phyloP scores from a whole-genome alignment of 2,888 invertebrate genomes.

The Troides oblongomaculatus region DNA sequence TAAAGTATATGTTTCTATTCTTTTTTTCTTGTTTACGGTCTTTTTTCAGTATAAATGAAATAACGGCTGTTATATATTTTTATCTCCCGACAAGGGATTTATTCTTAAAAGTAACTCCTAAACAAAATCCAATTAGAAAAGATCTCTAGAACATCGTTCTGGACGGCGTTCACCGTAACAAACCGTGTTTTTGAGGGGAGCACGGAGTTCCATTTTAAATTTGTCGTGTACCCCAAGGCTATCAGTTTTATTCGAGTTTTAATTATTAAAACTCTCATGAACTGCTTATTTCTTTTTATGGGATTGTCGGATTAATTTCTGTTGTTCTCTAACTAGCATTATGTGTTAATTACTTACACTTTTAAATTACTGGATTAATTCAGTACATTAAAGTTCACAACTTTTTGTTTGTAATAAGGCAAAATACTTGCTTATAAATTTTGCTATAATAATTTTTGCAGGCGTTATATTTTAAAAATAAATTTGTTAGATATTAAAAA shows the following conservation, averaged over 20 bases:
- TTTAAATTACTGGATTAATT: constrained; percentile 34
- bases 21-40: constrained; percentile 33
- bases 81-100: constrained; percentile 60
- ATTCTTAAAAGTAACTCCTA: constrained; percentile 52
- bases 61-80: constrained; percentile 75
- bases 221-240: constrained; percentile 53
- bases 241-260: constrained; percentile 76
- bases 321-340: constrained; percentile 71
- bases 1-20: not conserved
- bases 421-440: constrained; percentile 39
- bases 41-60: constrained; percentile 66
- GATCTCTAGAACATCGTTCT: constrained; percentile 43
- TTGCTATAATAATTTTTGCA: constrained; percentile 50
- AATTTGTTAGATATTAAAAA: not conserved
- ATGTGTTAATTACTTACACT: constrained; percentile 44
- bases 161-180: constrained; percentile 22
- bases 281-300: constrained; percentile 79
- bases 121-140: constrained; percentile 44
- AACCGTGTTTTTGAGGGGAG: constrained; percentile 22
- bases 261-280: constrained; percentile 79
- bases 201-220: constrained; percentile 37
- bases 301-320: constrained; percentile 76
- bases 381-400: constrained; percentile 1
- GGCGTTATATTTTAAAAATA: constrained; percentile 37
- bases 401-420: constrained; percentile 2